Evolutionary conservation across 1,140 invertebrate genomes (phyloP), one percentile per base, ranked within the genome.

Genomic region (Heliconius eleuchia): DNA sequence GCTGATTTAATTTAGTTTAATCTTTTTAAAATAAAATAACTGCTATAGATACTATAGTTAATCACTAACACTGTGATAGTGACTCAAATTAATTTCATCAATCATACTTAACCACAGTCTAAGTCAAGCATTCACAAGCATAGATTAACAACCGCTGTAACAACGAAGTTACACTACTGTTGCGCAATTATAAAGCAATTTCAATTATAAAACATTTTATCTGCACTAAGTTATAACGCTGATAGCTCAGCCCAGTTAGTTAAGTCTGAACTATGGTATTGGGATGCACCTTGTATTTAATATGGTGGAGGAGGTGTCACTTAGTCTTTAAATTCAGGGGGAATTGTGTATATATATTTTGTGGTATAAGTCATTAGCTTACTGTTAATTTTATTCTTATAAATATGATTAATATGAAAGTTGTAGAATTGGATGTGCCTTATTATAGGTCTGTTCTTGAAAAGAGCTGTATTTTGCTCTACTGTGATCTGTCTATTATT

Each of bases 301-400:
- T 89, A 85, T 46, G 42, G 42, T 46, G 87, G 87, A 85, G 88
- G 89, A 91, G 89, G 88, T 88, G 88, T 85, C 86, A 81, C 84
- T 78, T 84, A 86, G 83, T 77, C 70, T 78, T 86, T 82, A 88
- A 85, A 46, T 23, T 23, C 23, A 82, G 89, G 81, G 86, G 87
- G 86, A 85, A 87, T 79, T 86, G 85, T 84, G 83, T 84, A 72
- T 66, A 71, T 81, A 79, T 80, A 76, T 80, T 76, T 37, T 70
- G 77, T 80, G 78, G 80, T 71, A 5, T 30, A 81, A 71, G 71
- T 42, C 8, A 80, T 0, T 16, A 66, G 11, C 57, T 9, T 66
- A 27, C 1, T 27, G 60, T 27, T 4, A 13, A 30, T 60, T 8
- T 42, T 37, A 7, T 0, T 37, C 34, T 37, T 6, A 37, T 5